A percentile compares a stretch with the other conserved stretches of the same genome.
These are phyloP conservation scores for Sinotaia quadrata DNA, from an alignment of 2,888 invertebrate species.

Conservation along the genomic window DNA sequence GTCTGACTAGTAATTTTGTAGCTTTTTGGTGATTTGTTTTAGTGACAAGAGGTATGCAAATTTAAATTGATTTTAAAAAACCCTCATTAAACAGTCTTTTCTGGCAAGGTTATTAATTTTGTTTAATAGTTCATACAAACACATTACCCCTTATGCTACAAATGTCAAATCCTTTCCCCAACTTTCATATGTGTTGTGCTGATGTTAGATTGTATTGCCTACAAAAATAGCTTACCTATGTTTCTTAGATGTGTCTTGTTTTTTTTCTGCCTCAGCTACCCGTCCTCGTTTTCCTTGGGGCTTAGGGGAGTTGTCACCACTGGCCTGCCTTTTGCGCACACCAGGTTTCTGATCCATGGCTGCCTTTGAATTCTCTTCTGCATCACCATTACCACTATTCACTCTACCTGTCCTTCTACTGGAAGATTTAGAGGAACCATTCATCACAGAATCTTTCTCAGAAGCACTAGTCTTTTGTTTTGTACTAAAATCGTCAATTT, in stretches of 20 bases:
- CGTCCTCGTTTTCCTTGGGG: slow-evolving; percentile 16
- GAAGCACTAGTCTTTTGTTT: slow-evolving; percentile 30
- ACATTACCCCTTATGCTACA: no score
- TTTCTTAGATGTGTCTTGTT: slow-evolving; percentile 16
- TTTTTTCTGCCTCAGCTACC: slow-evolving; percentile 24
- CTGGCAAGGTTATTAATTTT: no score
- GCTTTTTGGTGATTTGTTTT: no score
- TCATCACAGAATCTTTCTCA: slow-evolving; percentile 32
- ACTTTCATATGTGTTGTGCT: no score
- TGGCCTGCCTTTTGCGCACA: slow-evolving; percentile 28
- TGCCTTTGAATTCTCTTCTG: slow-evolving; percentile 22
- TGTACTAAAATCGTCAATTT: slow-evolving; percentile 46
- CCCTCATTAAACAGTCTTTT: no score
- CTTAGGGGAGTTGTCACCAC: slow-evolving; percentile 27
- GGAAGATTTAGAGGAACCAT: slow-evolving; percentile 32
- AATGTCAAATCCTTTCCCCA: no score
- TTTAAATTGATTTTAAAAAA: no score
- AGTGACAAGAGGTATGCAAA: no score
- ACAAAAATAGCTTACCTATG: background rate
- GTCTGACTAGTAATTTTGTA: no score
- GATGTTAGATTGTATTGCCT: no score
- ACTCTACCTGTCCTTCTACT: slow-evolving; percentile 25
- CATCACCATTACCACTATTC: slow-evolving; percentile 22
- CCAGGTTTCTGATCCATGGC: slow-evolving; percentile 14
- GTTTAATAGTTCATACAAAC: no score